phyloP scores from a whole-genome alignment of 2,888 invertebrate species.

The Leptopilina syphax region DNA sequence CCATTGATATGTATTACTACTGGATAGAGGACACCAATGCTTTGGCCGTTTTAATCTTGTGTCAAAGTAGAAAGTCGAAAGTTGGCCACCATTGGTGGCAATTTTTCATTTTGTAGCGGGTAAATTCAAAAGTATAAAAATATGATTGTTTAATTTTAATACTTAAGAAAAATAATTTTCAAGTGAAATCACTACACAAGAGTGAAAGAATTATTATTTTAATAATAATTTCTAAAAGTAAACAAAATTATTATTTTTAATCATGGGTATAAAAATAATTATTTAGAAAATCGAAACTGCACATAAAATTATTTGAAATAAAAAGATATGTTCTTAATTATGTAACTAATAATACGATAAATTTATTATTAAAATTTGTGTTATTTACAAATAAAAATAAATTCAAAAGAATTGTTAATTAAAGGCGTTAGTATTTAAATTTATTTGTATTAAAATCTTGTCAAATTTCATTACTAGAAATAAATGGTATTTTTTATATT shows the following conservation, averaged over 20 bases:
- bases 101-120: not conserved
- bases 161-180: not conserved
- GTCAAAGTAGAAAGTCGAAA: not conserved
- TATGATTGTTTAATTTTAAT: not conserved
- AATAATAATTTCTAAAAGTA: not conserved
- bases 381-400: not conserved
- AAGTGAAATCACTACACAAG: not conserved
- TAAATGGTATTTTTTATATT: no score
- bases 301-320: not conserved
- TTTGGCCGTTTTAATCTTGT: not conserved
- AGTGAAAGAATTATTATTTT: not conserved
- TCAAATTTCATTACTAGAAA: slow-evolving; percentile 12
- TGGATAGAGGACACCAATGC: not conserved
- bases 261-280: not conserved
- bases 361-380: no score
- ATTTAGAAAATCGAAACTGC: not conserved
- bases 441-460: not conserved
- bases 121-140: not conserved
- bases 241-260: not conserved
- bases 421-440: no score
- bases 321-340: not conserved
- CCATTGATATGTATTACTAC: not conserved
- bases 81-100: not conserved
- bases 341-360: no score
- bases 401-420: not conserved